A percentile compares a stretch with the other conserved stretches of the same genome.
phyloP scores from a whole-genome alignment of 2,797 vertebrate species.

The Helarctos malayanus region DNA sequence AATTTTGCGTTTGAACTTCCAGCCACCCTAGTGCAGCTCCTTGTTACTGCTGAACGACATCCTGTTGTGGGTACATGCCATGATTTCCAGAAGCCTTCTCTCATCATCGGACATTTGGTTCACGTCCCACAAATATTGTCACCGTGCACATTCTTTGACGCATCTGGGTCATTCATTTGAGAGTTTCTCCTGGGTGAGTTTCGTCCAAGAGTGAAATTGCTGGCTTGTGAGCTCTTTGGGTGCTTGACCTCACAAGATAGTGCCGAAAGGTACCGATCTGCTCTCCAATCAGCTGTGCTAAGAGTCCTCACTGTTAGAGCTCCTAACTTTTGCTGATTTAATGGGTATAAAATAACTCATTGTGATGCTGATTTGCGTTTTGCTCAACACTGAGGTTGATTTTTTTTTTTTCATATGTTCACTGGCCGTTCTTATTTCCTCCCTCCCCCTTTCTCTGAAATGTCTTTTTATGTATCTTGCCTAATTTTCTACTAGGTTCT shows the following conservation, averaged over 20 bases:
- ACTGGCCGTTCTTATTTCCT: background rate
- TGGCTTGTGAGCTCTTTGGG: background rate
- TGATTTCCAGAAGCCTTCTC: background rate
- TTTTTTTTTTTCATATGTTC: background rate
- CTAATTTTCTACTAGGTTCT: background rate
- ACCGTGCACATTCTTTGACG: background rate
- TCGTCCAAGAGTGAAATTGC: background rate
- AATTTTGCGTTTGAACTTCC: background rate
- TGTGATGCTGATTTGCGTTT: conserved; percentile 3
- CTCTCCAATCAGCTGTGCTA: background rate
- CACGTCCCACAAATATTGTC: background rate
- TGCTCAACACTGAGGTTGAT: background rate
- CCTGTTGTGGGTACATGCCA: background rate
- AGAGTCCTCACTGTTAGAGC: background rate
- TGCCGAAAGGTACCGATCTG: background rate
- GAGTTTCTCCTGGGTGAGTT: background rate
- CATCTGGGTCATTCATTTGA: background rate
- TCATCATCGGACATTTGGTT: background rate
- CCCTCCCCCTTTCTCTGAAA: background rate
- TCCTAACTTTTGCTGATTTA: background rate
- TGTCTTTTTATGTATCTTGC: background rate
- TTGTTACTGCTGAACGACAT: background rate
- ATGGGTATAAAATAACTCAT: background rate
- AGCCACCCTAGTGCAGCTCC: background rate
- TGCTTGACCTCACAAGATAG: background rate